Base-by-base conservation (phyloP, 2,797 vertebrate genomes). In the Lagocephalus sceleratus region DNA sequence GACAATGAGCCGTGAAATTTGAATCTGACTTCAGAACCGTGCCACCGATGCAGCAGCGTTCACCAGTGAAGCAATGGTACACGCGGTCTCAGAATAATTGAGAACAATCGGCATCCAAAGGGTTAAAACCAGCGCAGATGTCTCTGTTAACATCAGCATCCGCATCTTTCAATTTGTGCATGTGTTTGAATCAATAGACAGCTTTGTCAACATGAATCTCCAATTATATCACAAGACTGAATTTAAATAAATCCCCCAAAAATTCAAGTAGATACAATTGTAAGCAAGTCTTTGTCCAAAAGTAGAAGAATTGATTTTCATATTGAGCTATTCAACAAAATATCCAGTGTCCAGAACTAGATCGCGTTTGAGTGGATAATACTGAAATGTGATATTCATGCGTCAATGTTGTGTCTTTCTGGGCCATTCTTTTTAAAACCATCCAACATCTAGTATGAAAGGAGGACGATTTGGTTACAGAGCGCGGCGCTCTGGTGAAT, bases 401-500 rank as follows among this genome's bases (percentile, higher is more conserved):
- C 74, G 63, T 77, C 82, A 74, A 63, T 79, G 59, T 20, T 41
- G 58, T 59, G 47, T 57, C 53, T 51, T 59, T 61, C 63, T 29
- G 0, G 32, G 39, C 38, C 54, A 26, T 20, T 70, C 57, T 23
- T 50, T 48, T 54, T 53, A 56, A 74, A 73, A 78, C 69, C 56
- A 19, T 65, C 54, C 59, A 57, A 57, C 42, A 61, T 71, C 65
- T 74, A 60, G 47, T 49, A 70, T 81, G 63, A 84, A 82, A 70
- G 32, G 11, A 77, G 69, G 51, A 35, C 47, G 66, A 82, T 79
- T 78, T 41, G 51, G 55, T 78, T 78, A 71, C 82, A 75, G 60
- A 46, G 21, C 61, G 46, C 32, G 41, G 52, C 64, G 55, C 74
- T 78, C 67, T 51, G 42, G 71, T 75, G 70, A 81, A 73, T 57